Evolutionary conservation across 2,888 invertebrate genomes (phyloP).

Genomic region (Portevinia maculata): DNA sequence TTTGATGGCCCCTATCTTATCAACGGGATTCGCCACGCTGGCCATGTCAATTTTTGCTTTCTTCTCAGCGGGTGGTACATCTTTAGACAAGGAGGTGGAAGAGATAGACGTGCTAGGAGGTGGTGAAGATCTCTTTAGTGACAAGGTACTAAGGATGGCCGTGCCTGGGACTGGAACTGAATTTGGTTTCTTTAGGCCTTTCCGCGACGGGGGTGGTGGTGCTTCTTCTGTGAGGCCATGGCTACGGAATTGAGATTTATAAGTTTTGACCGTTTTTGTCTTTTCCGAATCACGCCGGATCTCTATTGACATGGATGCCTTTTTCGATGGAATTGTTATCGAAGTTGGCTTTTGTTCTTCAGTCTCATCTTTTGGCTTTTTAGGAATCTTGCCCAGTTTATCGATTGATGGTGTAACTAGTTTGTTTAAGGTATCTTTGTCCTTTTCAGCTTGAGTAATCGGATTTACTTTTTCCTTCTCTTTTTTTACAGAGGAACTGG

Average conservation of each 20-base stretch:
- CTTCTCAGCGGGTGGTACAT: constrained; percentile 88
- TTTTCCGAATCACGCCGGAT: constrained; percentile 89
- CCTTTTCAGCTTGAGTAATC: constrained; percentile 85
- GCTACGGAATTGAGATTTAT: constrained; percentile 94
- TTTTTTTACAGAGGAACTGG: constrained; percentile 56
- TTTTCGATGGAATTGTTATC: constrained; percentile 83
- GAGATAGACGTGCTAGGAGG: constrained; percentile 76
- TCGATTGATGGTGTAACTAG: constrained; percentile 87
- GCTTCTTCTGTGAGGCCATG: constrained; percentile 95
- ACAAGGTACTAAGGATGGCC: constrained; percentile 76
- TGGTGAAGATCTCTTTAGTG: constrained; percentile 78
- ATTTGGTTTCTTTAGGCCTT: constrained; percentile 86
- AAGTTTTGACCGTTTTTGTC: constrained; percentile 95
- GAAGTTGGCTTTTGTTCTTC: constrained; percentile 79
- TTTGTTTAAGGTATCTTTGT: constrained; percentile 88
- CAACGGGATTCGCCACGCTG: constrained; percentile 83
- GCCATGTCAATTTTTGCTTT: constrained; percentile 87
- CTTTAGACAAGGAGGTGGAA: constrained; percentile 64
- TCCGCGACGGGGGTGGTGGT: constrained; percentile 92
- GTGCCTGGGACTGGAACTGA: constrained; percentile 81
- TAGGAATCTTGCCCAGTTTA: constrained; percentile 91
- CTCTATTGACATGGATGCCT: constrained; percentile 92
- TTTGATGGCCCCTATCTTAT: constrained; percentile 92
- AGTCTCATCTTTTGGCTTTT: constrained; percentile 84
- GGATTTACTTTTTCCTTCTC: constrained; percentile 75